Percentiles rank a stretch among this genome's conserved stretches.
These are phyloP conservation scores for Torymus aiolomorphi DNA, from an alignment of 2,888 invertebrate genomes.

Conservation along the genomic window DNA sequence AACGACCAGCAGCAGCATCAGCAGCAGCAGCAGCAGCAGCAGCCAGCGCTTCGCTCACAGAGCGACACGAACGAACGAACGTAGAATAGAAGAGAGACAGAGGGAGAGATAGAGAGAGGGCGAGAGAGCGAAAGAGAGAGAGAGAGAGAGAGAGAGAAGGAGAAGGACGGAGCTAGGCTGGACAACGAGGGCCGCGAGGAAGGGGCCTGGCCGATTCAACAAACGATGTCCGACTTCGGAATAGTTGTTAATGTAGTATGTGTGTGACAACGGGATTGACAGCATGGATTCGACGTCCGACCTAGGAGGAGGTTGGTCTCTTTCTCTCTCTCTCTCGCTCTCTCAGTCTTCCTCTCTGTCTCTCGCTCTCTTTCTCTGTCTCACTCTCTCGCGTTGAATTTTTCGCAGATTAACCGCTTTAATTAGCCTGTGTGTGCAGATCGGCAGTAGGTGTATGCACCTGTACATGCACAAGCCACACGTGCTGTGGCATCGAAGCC, in stretches of 20 bases:
- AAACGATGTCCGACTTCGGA: constrained; percentile 75
- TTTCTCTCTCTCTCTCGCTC: constrained; percentile 30
- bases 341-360: neutral
- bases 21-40: constrained; percentile 29
- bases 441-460: too few species aligned
- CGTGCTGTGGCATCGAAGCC: too few species aligned
- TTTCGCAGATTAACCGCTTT: too few species aligned
- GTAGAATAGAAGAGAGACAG: constrained; percentile 36
- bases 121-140: constrained; percentile 22
- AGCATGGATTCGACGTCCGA: constrained; percentile 74
- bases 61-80: constrained; percentile 12
- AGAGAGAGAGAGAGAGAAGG: constrained; percentile 16
- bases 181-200: constrained; percentile 64
- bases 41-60: neutral
- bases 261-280: constrained; percentile 76
- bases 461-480: too few species aligned
- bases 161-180: constrained; percentile 16
- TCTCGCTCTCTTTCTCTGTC: constrained; percentile 4
- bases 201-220: constrained; percentile 73
- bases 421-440: too few species aligned
- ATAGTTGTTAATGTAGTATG: constrained; percentile 76
- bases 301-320: constrained; percentile 75
- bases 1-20: constrained; percentile 46
- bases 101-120: constrained; percentile 41
- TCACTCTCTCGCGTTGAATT: neutral